A percentile compares a stretch with the other conserved stretches of the same genome.
Evolutionary conservation across 2,888 invertebrate genomes (phyloP).

Genomic region (Drosophila dives): DNA sequence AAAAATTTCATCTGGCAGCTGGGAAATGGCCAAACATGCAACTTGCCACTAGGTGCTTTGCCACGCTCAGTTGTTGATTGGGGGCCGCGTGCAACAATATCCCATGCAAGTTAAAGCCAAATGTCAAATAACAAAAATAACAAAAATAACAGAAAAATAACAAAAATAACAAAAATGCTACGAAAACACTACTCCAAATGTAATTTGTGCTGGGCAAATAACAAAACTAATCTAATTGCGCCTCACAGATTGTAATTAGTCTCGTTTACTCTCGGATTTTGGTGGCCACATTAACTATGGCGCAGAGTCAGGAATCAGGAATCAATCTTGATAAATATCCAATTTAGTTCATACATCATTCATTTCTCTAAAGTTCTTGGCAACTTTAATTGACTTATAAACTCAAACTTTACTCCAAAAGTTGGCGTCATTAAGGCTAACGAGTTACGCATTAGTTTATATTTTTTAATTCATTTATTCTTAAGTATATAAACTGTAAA

Average conservation of each 20-base stretch:
- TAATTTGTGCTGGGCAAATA: slow-evolving; percentile 38
- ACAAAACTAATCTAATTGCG: slow-evolving; percentile 50
- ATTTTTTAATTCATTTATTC: neutral
- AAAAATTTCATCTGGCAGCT: slow-evolving; percentile 21
- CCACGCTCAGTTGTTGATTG: slow-evolving; percentile 1
- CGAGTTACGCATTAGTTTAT: neutral
- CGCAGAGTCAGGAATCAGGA: neutral
- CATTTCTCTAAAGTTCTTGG: neutral
- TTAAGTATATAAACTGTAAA: too few species aligned
- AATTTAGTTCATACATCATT: neutral
- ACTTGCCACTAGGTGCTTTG: slow-evolving; percentile 5
- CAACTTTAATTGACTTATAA: neutral
- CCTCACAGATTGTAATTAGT: slow-evolving; percentile 20
- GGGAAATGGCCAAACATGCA: slow-evolving; percentile 2
- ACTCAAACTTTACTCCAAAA: neutral
- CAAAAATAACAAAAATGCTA: slow-evolving; percentile 22
- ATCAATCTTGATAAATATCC: neutral
- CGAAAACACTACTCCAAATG: slow-evolving; percentile 32
- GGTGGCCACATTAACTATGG: neutral
- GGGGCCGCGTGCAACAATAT: slow-evolving; percentile 29
- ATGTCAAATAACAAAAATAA: slow-evolving; percentile 30
- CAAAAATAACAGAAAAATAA: slow-evolving; percentile 10
- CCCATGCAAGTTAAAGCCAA: slow-evolving; percentile 22
- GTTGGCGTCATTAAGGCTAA: neutral
- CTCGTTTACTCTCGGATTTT: slow-evolving; percentile 1